Conservation (phyloP, 1,140 invertebrate genomes). For the Agraylea sexmaculata region DNA sequence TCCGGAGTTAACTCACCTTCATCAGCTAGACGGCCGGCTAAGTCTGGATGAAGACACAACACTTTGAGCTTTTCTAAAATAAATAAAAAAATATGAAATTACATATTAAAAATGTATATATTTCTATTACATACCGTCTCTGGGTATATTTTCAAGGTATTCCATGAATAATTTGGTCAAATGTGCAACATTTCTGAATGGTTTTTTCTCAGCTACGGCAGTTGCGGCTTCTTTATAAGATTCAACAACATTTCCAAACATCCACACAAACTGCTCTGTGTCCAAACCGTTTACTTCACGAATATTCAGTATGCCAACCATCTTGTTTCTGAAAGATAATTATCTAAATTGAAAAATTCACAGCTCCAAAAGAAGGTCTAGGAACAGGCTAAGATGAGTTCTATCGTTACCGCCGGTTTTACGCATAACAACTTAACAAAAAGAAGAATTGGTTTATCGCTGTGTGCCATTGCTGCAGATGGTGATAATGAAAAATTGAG, state of each 20-base stretch:
- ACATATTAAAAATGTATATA: constrained; percentile 9
- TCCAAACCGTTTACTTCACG: constrained; percentile 42
- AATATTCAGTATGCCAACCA: constrained; percentile 20
- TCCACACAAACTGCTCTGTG: constrained; percentile 43
- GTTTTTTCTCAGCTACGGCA: constrained; percentile 38
- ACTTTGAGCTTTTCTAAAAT: constrained; percentile 44
- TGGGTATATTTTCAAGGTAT: constrained; percentile 44
- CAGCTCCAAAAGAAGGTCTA: no score
- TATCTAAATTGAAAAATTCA: no score
- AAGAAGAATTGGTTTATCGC: no score
- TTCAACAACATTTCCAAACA: constrained; percentile 55
- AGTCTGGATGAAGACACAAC: constrained; percentile 49
- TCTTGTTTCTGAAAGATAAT: constrained; percentile 7
- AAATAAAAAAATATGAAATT: constrained; percentile 15
- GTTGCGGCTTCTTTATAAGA: constrained; percentile 43
- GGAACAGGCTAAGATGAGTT: no score
- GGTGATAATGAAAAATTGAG: no score
- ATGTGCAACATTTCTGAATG: constrained; percentile 39
- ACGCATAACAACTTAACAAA: no score
- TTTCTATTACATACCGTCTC: constrained; percentile 34
- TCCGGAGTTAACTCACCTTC: constrained; percentile 44
- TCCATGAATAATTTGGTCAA: constrained; percentile 41
- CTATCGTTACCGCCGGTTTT: no score
- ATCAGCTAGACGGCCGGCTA: constrained; percentile 47
- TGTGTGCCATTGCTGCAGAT: no score